These are phyloP conservation scores for Bruchidius siliquastri DNA, from an alignment of 2,888 invertebrate species.

Conservation along the genomic window DNA sequence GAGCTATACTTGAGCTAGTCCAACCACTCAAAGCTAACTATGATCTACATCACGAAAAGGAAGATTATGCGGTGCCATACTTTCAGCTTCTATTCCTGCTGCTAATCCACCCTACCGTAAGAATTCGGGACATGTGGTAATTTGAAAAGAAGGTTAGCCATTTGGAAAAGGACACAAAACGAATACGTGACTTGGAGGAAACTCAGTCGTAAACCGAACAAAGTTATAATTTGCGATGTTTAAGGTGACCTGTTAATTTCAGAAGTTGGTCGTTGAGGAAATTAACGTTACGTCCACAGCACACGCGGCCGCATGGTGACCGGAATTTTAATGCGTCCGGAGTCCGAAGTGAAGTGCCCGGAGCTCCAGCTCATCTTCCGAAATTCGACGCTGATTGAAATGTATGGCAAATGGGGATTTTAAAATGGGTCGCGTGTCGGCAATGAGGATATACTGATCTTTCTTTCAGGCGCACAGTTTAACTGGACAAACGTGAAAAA, in stretches of 20 bases:
- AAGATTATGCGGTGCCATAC: too few species aligned
- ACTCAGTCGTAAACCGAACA: background rate
- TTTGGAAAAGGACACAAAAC: background rate
- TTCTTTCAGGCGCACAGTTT: background rate
- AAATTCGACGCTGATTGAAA: background rate
- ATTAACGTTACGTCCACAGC: background rate
- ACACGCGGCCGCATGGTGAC: background rate
- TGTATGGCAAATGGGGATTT: background rate
- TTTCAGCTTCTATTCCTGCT: too few species aligned
- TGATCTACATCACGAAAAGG: too few species aligned
- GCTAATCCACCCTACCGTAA: background rate
- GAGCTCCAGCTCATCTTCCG: background rate
- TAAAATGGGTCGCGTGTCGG: background rate
- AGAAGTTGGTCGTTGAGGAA: background rate
- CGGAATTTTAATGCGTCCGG: background rate
- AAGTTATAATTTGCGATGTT: background rate
- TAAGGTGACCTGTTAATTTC: background rate
- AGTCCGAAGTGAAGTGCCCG: background rate
- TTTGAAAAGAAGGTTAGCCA: background rate
- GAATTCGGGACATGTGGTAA: background rate
- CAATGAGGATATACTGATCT: background rate
- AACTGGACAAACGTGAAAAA: too few species aligned
- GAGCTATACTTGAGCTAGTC: too few species aligned
- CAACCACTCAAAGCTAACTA: too few species aligned
- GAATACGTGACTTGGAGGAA: background rate